Conservation (phyloP, 37 sponge, comb jelly and placozoan genomes). For the Dysidea cf. avara region DNA sequence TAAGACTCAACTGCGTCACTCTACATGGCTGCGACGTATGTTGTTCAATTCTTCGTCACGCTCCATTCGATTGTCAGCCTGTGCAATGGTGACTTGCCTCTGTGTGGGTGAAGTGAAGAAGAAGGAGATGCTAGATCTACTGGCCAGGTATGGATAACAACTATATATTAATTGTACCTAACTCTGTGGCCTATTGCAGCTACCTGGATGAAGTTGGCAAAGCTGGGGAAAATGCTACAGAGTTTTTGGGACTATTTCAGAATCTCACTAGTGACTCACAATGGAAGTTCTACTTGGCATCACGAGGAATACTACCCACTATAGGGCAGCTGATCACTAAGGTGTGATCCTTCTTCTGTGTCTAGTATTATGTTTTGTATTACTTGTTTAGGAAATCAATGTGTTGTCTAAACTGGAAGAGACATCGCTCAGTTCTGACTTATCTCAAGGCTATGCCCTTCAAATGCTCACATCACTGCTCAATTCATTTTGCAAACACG, state of each 20-base stretch:
- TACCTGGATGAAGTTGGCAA: constrained; percentile 63
- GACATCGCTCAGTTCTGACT: constrained; percentile 79
- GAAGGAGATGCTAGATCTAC: constrained; percentile 74
- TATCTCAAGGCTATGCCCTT: constrained; percentile 89
- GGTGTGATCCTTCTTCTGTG: constrained; percentile 2
- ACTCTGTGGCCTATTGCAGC: constrained; percentile 18
- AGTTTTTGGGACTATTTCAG: constrained; percentile 70
- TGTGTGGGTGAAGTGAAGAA: constrained; percentile 61
- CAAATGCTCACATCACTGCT: constrained; percentile 86
- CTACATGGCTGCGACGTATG: constrained; percentile 78
- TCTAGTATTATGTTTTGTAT: neutral
- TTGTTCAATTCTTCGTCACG: constrained; percentile 80
- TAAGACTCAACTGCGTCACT: constrained; percentile 35
- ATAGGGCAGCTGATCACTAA: constrained; percentile 62
- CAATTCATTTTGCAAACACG: constrained; percentile 59
- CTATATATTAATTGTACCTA: neutral
- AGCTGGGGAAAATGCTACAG: constrained; percentile 80
- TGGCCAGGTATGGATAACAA: constrained; percentile 47
- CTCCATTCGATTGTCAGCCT: constrained; percentile 60
- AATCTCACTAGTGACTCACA: constrained; percentile 39
- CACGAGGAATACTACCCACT: constrained; percentile 60
- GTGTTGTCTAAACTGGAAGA: constrained; percentile 69
- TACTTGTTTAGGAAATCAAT: constrained; percentile 54
- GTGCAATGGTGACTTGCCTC: constrained; percentile 59
- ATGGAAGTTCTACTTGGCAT: constrained; percentile 84